Evolutionary conservation across 2,113 vertebrate genomes (phyloP).

Genomic region (Anseranas semipalmata): DNA sequence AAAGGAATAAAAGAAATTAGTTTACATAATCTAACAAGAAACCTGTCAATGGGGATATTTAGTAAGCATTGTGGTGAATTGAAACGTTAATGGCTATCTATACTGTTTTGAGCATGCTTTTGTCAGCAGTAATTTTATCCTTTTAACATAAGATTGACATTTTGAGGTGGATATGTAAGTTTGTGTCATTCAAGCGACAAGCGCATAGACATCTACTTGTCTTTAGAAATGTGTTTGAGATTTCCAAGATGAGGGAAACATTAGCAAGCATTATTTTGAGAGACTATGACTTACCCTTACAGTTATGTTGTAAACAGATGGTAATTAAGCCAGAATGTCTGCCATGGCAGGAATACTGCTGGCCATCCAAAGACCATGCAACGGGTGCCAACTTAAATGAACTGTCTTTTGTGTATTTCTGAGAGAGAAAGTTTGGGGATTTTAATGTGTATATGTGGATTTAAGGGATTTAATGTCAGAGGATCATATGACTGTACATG

Average conservation of each 20-base stretch:
- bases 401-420: neutral
- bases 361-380: neutral
- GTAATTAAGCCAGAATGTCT: neutral
- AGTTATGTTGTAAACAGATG: neutral
- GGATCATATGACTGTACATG: neutral
- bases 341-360: neutral
- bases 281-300: neutral
- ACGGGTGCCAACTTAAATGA: fast-evolving
- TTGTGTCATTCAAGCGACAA: neutral
- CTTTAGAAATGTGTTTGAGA: neutral
- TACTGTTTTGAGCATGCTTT: neutral
- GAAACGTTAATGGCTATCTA: neutral
- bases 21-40: neutral
- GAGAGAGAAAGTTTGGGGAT: neutral
- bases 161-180: neutral
- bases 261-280: neutral
- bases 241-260: neutral
- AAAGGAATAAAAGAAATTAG: neutral
- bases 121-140: neutral
- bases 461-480: neutral
- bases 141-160: neutral
- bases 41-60: neutral
- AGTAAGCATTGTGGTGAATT: neutral
- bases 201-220: neutral
- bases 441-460: neutral